A percentile compares a stretch with the other conserved stretches of the same genome.
Evolutionary conservation across 2,888 invertebrate genomes (phyloP).

Genomic region (Hypomecis atomaria): DNA sequence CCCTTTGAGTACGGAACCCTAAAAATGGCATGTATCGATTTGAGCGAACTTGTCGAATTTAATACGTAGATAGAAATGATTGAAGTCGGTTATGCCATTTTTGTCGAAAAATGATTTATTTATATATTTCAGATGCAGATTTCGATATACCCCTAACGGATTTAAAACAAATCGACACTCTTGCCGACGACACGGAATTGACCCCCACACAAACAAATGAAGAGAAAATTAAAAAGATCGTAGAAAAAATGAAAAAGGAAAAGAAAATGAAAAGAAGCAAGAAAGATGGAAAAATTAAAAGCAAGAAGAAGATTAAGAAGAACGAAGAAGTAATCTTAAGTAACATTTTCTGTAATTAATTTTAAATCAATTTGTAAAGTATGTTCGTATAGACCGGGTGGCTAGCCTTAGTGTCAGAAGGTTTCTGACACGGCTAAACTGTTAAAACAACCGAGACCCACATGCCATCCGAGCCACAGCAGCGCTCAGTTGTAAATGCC

Average conservation of each 20-base stretch:
- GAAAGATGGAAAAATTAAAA: slow-evolving; percentile 25
- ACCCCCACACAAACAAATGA: neutral
- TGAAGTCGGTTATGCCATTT: too few relatives aligned
- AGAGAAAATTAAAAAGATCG: neutral
- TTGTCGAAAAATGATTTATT: too few relatives aligned
- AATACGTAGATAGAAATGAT: too few relatives aligned
- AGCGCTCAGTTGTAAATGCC: too few relatives aligned
- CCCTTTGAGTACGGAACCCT: too few relatives aligned
- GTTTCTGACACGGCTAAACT: too few relatives aligned
- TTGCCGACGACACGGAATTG: slow-evolving; percentile 3
- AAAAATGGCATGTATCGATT: too few relatives aligned
- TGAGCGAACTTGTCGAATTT: too few relatives aligned
- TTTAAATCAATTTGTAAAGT: neutral
- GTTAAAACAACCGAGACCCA: too few relatives aligned
- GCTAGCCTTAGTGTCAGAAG: too few relatives aligned
- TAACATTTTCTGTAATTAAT: neutral
- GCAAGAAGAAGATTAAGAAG: slow-evolving; percentile 33
- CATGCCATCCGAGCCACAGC: too few relatives aligned
- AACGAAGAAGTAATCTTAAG: slow-evolving; percentile 24
- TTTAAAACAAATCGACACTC: neutral
- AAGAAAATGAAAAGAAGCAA: slow-evolving; percentile 10
- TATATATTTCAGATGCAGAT: slow-evolving; percentile 20
- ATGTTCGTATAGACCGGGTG: too few relatives aligned
- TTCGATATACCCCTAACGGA: slow-evolving; percentile 10
- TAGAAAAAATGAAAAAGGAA: slow-evolving; percentile 7